phyloP scores from a whole-genome alignment of 2,888 invertebrate species.

The Calephelis perditalis region DNA sequence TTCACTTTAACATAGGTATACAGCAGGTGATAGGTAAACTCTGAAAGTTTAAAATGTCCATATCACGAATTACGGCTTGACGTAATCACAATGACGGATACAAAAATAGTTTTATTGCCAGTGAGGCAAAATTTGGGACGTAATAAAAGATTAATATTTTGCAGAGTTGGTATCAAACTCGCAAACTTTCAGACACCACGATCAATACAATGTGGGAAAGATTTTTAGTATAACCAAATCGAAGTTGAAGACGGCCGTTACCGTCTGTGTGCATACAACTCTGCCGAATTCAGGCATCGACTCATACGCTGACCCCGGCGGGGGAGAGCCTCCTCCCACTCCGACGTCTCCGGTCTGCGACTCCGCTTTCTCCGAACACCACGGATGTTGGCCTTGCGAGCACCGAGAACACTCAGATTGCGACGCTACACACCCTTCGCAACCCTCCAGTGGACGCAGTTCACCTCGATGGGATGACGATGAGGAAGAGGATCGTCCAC shows the following conservation, averaged over 20 bases:
- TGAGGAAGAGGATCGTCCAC: constrained; percentile 60
- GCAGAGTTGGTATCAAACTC: constrained; percentile 35
- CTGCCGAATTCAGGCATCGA: constrained; percentile 63
- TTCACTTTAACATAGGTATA: constrained; percentile 33
- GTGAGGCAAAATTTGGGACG: constrained; percentile 30
- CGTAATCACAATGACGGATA: constrained; percentile 32
- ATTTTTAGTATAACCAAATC: constrained; percentile 37
- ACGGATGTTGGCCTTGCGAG: constrained; percentile 71
- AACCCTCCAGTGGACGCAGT: constrained; percentile 64
- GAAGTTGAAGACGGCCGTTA: constrained; percentile 39
- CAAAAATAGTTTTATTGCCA: constrained; percentile 39
- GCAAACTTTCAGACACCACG: constrained; percentile 31
- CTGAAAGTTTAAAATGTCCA: constrained; percentile 1
- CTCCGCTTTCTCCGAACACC: constrained; percentile 72
- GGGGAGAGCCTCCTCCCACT: constrained; percentile 66
- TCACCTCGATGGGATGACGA: constrained; percentile 71
- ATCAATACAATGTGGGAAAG: constrained; percentile 34
- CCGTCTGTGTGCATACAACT: constrained; percentile 36
- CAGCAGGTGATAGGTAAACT: constrained; percentile 10
- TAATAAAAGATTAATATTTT: constrained; percentile 35
- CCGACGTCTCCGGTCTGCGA: constrained; percentile 72
- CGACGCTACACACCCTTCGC: constrained; percentile 59
- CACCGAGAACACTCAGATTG: constrained; percentile 57
- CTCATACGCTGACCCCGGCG: constrained; percentile 68
- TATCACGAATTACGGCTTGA: constrained; percentile 30